Conservation (phyloP, 2,797 vertebrate genomes). For the Distichodus sexfasciatus region DNA sequence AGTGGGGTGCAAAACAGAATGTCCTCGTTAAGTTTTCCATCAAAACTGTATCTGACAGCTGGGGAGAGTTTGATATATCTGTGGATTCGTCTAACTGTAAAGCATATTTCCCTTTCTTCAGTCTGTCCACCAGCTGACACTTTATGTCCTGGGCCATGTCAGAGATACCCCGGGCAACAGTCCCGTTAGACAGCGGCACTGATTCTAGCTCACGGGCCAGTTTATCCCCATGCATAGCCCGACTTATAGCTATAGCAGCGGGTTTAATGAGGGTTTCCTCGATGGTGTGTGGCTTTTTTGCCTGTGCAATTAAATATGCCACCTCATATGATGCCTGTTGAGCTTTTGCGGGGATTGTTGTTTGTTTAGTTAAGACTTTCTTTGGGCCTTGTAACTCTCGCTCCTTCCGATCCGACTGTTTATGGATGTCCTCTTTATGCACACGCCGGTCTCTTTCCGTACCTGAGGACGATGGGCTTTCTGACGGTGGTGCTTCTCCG, state of each 20-base stretch:
- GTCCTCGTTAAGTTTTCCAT: conserved; percentile 11
- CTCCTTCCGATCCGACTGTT: too few relatives aligned
- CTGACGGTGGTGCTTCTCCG: too few relatives aligned
- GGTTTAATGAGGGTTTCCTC: neutral
- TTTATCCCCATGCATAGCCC: neutral
- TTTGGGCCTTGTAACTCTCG: too few relatives aligned
- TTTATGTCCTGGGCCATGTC: neutral
- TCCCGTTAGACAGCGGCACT: neutral
- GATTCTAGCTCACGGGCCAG: neutral
- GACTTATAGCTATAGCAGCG: neutral
- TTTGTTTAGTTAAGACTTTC: too few relatives aligned
- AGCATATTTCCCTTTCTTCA: neutral
- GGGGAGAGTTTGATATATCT: neutral
- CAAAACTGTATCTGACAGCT: neutral
- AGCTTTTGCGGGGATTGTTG: too few relatives aligned
- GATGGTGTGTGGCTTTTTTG: neutral
- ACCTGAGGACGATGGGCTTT: too few relatives aligned
- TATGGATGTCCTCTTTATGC: too few relatives aligned
- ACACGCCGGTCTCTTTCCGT: too few relatives aligned
- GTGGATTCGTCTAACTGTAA: neutral
- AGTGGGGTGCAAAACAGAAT: neutral
- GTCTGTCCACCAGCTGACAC: neutral
- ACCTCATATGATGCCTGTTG: too few relatives aligned
- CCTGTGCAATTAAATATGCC: neutral
- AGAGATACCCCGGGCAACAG: neutral